Base-by-base conservation (phyloP, 2,888 invertebrate species). In the Aricia artaxerxes region DNA sequence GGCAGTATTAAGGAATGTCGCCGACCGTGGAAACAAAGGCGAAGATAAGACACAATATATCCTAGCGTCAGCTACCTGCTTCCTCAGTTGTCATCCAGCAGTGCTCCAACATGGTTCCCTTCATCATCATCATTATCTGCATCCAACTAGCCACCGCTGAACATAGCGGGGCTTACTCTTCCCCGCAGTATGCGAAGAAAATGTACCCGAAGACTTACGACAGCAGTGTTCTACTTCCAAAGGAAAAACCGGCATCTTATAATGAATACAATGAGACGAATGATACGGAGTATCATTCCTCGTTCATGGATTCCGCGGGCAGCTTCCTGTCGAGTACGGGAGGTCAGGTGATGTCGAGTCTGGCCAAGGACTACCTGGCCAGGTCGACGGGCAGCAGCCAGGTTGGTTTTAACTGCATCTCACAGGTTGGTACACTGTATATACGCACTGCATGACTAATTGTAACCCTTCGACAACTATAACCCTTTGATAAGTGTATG, bases 321-420 rank as follows among this genome's bases (percentile, higher is more conserved):
- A 92, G 86, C 79, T 92, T 95, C 81, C 85, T 95, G 4, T 92
- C 89, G 81, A 91, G 92, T 5, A 88, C 93, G 0, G 94, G 95
- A 11, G 94, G 95, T 0, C 95, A 95, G 81, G 92, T 96, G 83
- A 88, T 96, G 86, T 92, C 95, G 1, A 95, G 95, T 80, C 89
- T 96, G 82, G 97, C 97, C 2, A 96, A 95, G 86, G 96, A 97
- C 86, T 93, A 97, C 84, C 93, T 97, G 44, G 95, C 96, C 81
- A 95, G 97, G 85, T 96, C 97, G 0, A 95, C 96, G 7, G 96
- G 96, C 81, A 96, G 95, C 87, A 97, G 96, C 88, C 97, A 97
- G 95, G 97, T 94, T 92, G 93, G 93, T 92, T 92, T 92, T 90
- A 94, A 94, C 92, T 94, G 94, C 92, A 89, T 92, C 81, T 85